Conservation (phyloP, 2,888 invertebrate genomes). For the Macrophya annulata region DNA sequence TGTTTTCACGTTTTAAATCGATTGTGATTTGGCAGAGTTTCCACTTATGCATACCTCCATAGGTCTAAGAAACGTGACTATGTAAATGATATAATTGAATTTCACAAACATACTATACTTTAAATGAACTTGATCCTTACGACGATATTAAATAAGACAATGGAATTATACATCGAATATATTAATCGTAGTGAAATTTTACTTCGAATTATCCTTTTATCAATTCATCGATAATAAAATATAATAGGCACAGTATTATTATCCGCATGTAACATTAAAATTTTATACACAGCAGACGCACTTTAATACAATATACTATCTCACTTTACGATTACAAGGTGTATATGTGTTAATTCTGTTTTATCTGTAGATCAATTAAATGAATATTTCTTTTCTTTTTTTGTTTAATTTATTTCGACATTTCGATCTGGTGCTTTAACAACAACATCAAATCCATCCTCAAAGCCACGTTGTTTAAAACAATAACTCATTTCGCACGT, state of each 20-base stretch:
- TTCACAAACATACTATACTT: constrained; percentile 9
- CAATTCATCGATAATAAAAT: not conserved
- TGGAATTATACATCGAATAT: not conserved
- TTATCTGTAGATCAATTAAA: not conserved
- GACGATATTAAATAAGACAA: not conserved
- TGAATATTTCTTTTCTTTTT: not conserved
- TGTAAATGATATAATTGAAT: constrained; percentile 27
- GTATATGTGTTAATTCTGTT: not conserved
- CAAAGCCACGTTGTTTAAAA: constrained; percentile 30
- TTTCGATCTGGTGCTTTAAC: constrained; percentile 22
- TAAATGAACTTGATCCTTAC: not conserved
- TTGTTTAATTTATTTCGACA: not conserved
- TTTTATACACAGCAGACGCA: not conserved
- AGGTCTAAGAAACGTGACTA: constrained; percentile 43
- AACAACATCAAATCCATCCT: constrained; percentile 15
- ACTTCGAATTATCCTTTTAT: not conserved
- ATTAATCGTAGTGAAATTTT: not conserved
- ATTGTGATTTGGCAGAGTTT: constrained; percentile 55
- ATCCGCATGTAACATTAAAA: not conserved
- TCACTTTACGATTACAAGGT: not conserved
- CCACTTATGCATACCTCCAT: constrained; percentile 54
- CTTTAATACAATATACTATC: not conserved
- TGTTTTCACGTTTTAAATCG: constrained; percentile 45
- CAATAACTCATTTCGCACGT: constrained; percentile 21
- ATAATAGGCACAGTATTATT: not conserved